Percentiles rank a stretch among this genome's conserved stretches.
Conservation (phyloP, 2,113 vertebrate species). For the Podarcis cretensis region DNA sequence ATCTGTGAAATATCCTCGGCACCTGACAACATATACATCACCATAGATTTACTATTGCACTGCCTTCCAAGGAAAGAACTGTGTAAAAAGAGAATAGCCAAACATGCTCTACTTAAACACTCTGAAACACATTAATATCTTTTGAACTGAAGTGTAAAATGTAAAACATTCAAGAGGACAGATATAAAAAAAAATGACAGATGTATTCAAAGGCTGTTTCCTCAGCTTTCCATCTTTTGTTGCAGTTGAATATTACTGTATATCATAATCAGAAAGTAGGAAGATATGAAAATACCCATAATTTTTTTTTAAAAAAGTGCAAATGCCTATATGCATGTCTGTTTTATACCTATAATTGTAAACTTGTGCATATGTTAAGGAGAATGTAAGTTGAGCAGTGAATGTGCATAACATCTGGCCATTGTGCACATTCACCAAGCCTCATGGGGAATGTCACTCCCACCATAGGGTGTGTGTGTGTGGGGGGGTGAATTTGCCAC, state of each 20-base stretch:
- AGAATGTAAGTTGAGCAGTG: too few species aligned
- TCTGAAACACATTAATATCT: accelerated
- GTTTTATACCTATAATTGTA: background rate
- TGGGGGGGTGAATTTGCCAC: too few species aligned
- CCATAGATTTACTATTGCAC: background rate
- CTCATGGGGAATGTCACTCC: too few species aligned
- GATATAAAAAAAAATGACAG: accelerated
- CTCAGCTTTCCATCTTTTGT: accelerated
- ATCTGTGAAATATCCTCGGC: background rate
- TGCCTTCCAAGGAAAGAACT: background rate
- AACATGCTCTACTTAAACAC: accelerated
- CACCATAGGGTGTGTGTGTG: too few species aligned
- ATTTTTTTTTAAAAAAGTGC: accelerated
- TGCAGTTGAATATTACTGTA: accelerated
- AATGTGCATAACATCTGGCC: too few species aligned
- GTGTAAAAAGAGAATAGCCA: accelerated
- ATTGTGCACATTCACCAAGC: too few species aligned
- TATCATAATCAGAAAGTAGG: accelerated
- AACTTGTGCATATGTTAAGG: too few species aligned
- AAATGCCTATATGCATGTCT: background rate
- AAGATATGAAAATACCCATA: background rate
- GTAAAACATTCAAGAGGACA: accelerated
- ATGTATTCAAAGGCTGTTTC: accelerated
- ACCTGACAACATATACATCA: accelerated
- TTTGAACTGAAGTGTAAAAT: accelerated